Evolutionary conservation across 2,888 invertebrate species (phyloP).

Genomic region (Formica aserva): DNA sequence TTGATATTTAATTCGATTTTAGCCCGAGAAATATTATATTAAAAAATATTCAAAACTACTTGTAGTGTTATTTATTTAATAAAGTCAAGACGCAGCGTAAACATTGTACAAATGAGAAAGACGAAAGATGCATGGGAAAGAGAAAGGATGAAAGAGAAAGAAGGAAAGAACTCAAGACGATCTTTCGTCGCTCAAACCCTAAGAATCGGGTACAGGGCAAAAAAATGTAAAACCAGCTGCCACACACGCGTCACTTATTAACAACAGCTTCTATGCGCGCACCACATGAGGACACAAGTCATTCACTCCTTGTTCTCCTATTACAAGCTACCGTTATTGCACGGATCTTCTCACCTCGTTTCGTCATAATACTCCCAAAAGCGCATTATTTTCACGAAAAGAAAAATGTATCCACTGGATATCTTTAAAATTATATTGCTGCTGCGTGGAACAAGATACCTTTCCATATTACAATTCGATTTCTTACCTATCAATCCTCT

Average conservation of each 20-base stretch:
- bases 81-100: background rate
- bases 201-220: slow-evolving; percentile 73
- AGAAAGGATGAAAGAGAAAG: slow-evolving; percentile 50
- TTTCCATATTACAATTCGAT: background rate
- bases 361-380: background rate
- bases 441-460: background rate
- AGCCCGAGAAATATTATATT: background rate
- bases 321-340: slow-evolving; percentile 68
- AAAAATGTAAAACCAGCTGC: slow-evolving; percentile 83
- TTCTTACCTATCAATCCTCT: background rate
- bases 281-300: slow-evolving; percentile 73
- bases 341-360: slow-evolving; percentile 53
- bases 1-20: background rate
- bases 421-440: background rate
- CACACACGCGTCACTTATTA: slow-evolving; percentile 84
- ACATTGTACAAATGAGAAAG: background rate
- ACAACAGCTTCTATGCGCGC: slow-evolving; percentile 80
- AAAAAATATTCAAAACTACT: background rate
- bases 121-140: slow-evolving; percentile 44
- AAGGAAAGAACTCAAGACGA: slow-evolving; percentile 64
- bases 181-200: slow-evolving; percentile 78
- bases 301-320: slow-evolving; percentile 71
- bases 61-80: background rate
- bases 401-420: background rate
- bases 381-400: background rate